Conservation (phyloP, 2,113 vertebrate genomes). For the Phyllopteryx taeniolatus region DNA sequence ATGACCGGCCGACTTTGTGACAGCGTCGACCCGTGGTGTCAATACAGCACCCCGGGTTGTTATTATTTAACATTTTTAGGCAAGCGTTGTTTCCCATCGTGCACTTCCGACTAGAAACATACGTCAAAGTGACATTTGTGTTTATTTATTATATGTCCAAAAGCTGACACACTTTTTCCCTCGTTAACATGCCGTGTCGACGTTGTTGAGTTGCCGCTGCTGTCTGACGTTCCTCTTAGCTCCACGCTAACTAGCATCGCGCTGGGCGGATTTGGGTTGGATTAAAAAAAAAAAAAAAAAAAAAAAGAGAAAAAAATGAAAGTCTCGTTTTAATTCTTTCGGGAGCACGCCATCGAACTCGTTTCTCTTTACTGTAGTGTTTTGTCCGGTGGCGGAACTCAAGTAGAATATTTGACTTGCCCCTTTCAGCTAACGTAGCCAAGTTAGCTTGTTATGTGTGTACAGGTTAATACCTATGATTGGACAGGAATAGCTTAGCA, state of each 20-base stretch:
- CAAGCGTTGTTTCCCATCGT: constrained; percentile 13
- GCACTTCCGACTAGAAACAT: not conserved
- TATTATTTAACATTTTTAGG: constrained; percentile 27
- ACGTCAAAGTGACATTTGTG: not conserved
- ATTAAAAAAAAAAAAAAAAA: too few species aligned
- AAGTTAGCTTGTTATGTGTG: constrained; percentile 63
- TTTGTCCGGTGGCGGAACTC: not conserved
- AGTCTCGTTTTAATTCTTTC: constrained; percentile 29
- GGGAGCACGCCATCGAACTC: constrained; percentile 9
- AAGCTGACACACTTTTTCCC: constrained; percentile 30
- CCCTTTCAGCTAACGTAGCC: constrained; percentile 55
- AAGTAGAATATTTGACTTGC: not conserved
- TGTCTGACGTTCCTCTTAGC: constrained; percentile 52
- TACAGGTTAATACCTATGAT: constrained; percentile 46
- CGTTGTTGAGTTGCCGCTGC: constrained; percentile 23
- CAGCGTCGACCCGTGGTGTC: constrained; percentile 58
- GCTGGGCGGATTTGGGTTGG: constrained; percentile 56
- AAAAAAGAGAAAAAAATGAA: constrained; percentile 52
- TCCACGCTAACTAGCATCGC: constrained; percentile 58
- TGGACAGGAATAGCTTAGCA: constrained; percentile 43
- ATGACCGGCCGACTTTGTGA: constrained; percentile 51
- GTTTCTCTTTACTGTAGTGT: not conserved
- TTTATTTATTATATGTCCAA: not conserved
- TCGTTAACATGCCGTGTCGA: not conserved
- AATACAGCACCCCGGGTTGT: constrained; percentile 35